These are phyloP conservation scores for Gorsachius magnificus DNA, from an alignment of 2,797 vertebrate species.

Conservation along the genomic window DNA sequence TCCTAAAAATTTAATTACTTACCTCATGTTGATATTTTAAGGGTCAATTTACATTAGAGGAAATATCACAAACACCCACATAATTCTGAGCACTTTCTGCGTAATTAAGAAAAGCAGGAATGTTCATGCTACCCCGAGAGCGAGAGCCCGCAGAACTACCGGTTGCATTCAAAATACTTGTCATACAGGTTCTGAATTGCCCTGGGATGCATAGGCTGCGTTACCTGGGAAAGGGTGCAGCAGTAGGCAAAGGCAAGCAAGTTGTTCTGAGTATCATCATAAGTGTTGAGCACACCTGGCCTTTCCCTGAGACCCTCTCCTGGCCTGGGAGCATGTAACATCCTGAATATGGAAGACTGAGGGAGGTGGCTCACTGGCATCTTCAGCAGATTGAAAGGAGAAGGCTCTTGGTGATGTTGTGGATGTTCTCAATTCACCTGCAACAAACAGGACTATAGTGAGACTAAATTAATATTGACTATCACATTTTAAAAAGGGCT, in stretches of 20 bases:
- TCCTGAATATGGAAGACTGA: neutral
- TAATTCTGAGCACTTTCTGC: neutral
- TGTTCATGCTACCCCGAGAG: neutral
- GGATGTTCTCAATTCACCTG: neutral
- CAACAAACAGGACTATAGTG: neutral
- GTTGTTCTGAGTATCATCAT: neutral
- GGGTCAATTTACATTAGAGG: conserved; percentile 36
- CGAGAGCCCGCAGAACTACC: neutral
- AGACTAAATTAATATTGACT: neutral
- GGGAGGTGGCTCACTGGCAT: neutral
- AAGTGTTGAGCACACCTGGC: neutral
- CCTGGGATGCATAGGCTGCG: neutral
- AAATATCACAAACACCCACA: neutral
- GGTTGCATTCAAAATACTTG: neutral
- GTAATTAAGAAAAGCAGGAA: conserved; percentile 11
- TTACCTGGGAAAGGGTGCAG: conserved; percentile 35
- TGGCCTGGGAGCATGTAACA: fast-evolving
- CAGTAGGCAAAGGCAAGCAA: neutral
- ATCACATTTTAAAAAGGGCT: neutral
- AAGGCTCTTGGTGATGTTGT: neutral
- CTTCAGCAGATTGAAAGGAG: neutral
- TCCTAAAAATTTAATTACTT: neutral
- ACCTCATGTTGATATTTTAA: neutral
- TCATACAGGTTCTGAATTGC: conserved; percentile 42
- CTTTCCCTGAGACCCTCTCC: neutral